Percentiles rank a stretch among this genome's conserved stretches.
Evolutionary conservation across 2,113 vertebrate species (phyloP).

Genomic region (Muntiacus reevesi): DNA sequence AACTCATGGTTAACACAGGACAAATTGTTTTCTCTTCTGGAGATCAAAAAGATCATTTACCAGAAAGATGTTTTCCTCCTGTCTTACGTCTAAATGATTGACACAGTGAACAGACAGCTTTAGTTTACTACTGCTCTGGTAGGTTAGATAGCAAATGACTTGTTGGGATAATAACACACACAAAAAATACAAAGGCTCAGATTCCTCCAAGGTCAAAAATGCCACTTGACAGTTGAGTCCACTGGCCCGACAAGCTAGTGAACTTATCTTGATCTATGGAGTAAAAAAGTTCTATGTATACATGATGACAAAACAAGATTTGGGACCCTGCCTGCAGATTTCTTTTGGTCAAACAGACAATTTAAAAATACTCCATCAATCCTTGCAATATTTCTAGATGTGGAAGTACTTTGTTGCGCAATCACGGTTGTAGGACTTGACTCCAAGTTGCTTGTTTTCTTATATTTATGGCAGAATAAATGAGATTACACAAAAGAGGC

Average conservation of each 20-base stretch:
- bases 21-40: slow-evolving; percentile 23
- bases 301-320: slow-evolving; percentile 4
- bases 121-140: neutral
- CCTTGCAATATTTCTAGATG: neutral
- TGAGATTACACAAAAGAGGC: neutral
- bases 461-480: slow-evolving; percentile 36
- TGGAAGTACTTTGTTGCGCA: neutral
- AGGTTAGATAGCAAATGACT: slow-evolving; percentile 32
- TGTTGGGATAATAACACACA: slow-evolving; percentile 41
- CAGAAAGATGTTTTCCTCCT: slow-evolving; percentile 39
- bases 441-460: slow-evolving; percentile 23
- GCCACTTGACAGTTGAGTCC: slow-evolving; percentile 11
- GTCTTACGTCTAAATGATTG: slow-evolving; percentile 27
- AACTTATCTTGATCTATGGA: slow-evolving; percentile 10
- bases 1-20: neutral
- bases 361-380: slow-evolving; percentile 6
- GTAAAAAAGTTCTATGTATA: neutral
- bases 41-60: slow-evolving; percentile 38
- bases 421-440: neutral
- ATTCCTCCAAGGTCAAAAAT: slow-evolving; percentile 40
- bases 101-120: slow-evolving; percentile 23
- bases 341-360: neutral
- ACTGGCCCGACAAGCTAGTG: neutral
- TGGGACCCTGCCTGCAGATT: neutral
- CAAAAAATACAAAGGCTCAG: slow-evolving; percentile 29